phyloP scores from a whole-genome alignment of 2,888 invertebrate genomes.

The Aquatica leii region DNA sequence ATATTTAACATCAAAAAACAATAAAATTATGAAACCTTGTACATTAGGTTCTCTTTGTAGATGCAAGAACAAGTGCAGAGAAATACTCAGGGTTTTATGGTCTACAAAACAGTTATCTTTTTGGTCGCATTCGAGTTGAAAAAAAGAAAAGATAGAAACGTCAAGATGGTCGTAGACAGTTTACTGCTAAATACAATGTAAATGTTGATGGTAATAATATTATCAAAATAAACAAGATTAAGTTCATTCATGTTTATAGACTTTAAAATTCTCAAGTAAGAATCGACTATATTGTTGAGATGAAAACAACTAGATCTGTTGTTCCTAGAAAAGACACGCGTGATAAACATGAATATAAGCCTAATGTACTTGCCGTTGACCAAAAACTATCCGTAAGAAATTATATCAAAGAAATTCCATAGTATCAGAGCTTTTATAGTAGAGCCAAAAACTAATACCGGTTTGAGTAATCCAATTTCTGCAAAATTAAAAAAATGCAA shows the following conservation, averaged over 20 bases:
- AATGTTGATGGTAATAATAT: constrained; percentile 12
- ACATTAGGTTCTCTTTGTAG: too few relatives aligned
- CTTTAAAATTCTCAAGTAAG: constrained; percentile 5
- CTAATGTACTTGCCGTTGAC: constrained; percentile 24
- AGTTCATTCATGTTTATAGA: constrained; percentile 13
- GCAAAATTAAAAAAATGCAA: too few relatives aligned
- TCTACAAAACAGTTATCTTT: too few relatives aligned
- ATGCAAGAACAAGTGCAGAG: too few relatives aligned
- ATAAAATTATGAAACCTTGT: too few relatives aligned
- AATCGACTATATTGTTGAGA: background rate
- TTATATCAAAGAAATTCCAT: constrained; percentile 33
- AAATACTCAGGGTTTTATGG: too few relatives aligned
- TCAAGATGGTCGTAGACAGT: constrained; percentile 1
- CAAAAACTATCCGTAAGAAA: constrained; percentile 20
- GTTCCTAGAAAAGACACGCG: constrained; percentile 28
- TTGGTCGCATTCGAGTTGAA: too few relatives aligned
- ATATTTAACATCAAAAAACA: too few relatives aligned
- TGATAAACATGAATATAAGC: constrained; percentile 28
- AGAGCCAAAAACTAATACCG: too few relatives aligned
- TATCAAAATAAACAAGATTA: constrained; percentile 8
- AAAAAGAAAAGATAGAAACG: constrained; percentile 10
- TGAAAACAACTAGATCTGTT: constrained; percentile 16
- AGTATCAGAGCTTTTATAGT: constrained; percentile 35
- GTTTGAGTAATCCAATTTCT: too few relatives aligned
- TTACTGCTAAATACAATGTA: constrained; percentile 3